Base-by-base conservation (phyloP, 2,888 invertebrate species). In the Nipponacmea schrenckii region DNA sequence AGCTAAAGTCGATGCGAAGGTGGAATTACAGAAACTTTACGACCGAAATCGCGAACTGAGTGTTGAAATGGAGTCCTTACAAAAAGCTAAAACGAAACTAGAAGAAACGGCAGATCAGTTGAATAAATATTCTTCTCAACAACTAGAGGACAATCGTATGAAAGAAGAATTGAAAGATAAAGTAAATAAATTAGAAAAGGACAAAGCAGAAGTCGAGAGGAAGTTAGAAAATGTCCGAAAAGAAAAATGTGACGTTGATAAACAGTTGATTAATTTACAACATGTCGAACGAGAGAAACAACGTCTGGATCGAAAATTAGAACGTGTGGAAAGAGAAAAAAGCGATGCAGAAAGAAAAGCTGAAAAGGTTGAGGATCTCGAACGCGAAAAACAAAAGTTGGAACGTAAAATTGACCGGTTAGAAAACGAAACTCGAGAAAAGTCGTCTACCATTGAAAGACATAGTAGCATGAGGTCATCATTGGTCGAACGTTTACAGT, bases 401-500 rank as follows among this genome's bases (percentile, higher is more conserved):
- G 64, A 44, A 12, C 39, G 50, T 10, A 70, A 50, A 50, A 27
- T 39, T 44, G 66, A 62, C 7, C 15, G 45, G n/a, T 24, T 39
- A 76, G 70, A 76, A 81, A 63, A 69, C 69, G 26, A 74, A 79
- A 50, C 65, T 72, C 7, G 71, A 62, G 31, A 71, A 56, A 56
- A 56, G 56, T 56, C 56, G 1, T 24, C 56, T 14, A 20, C 56
- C 1, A 56, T 56, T 24, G 56, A 56, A 56, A 12, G 56, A 15
- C 56, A 56, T 72, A 64, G 63, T 71, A 64, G 24, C 46, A 66
- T 15, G 7, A 64, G 71, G 44, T 69, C 74, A 8, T 56, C 62
- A 12, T 70, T 78, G 10, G 69, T 78, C 39, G 74, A 76, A n/a
- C 73, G 69, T 27, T 72, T 79, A 1, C 76, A 75, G 68, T 50